A percentile compares a stretch with the other conserved stretches of the same genome.
phyloP scores from a whole-genome alignment of 2,113 vertebrate species.

The Regulus satrapa region DNA sequence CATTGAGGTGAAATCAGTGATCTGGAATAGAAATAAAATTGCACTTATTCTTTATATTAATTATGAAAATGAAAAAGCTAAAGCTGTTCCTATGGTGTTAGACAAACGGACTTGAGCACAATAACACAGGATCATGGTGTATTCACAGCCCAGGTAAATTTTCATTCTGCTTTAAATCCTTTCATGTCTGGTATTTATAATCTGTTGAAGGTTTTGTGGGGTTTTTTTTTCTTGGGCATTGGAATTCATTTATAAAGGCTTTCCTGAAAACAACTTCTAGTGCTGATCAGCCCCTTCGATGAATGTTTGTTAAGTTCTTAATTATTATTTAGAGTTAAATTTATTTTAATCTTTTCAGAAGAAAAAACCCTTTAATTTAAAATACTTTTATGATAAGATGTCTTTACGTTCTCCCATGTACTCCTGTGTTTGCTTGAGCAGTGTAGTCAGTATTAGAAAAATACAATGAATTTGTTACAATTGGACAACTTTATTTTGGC shows the following conservation, averaged over 20 bases:
- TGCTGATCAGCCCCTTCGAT: constrained; percentile 11
- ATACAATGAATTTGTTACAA: neutral
- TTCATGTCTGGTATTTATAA: constrained; percentile 32
- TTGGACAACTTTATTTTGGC: neutral
- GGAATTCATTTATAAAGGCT: constrained; percentile 25
- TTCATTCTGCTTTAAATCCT: constrained; percentile 41
- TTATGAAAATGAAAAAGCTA: constrained; percentile 43
- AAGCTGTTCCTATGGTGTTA: constrained; percentile 63
- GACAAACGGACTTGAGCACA: constrained; percentile 14
- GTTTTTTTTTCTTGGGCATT: neutral
- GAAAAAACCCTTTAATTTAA: neutral
- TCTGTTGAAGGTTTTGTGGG: neutral
- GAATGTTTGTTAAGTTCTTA: constrained; percentile 34
- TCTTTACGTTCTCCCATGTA: neutral
- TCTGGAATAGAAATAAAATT: constrained; percentile 62
- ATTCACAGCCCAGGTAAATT: constrained; percentile 44
- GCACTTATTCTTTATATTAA: constrained; percentile 84
- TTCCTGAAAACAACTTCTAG: constrained; percentile 29
- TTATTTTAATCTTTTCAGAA: constrained; percentile 44
- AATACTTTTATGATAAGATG: neutral
- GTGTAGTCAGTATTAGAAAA: neutral
- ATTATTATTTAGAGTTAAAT: constrained; percentile 56
- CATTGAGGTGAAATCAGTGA: neutral
- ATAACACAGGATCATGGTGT: constrained; percentile 33
- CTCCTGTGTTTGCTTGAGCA: neutral